Conservation (phyloP, 1,140 invertebrate species). For the Coptotermes formosanus region DNA sequence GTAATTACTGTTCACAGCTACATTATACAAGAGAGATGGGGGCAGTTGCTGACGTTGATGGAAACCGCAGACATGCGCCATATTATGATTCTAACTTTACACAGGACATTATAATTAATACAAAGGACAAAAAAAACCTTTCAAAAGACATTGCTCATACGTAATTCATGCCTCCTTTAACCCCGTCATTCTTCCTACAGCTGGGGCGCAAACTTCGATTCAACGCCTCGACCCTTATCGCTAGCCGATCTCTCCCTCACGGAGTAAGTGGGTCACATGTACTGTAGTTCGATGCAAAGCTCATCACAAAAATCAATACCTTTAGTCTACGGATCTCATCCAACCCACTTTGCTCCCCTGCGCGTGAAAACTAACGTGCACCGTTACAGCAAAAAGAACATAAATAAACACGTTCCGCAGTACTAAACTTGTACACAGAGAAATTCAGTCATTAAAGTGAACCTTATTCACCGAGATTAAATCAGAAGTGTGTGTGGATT, state of each 20-base stretch:
- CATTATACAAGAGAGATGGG: too few species aligned
- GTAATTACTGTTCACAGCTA: too few species aligned
- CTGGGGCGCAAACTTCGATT: background rate
- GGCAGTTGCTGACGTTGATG: too few species aligned
- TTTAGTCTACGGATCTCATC: background rate
- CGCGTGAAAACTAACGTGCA: background rate
- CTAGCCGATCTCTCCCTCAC: background rate
- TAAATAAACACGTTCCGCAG: too few species aligned
- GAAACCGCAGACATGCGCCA: too few species aligned
- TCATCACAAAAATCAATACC: conserved; percentile 12
- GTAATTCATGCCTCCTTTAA: background rate
- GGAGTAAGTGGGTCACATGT: background rate
- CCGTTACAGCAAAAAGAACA: too few species aligned
- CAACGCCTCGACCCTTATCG: background rate
- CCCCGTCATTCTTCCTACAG: background rate
- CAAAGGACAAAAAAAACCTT: background rate
- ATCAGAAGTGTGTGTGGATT: too few species aligned
- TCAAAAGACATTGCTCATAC: background rate
- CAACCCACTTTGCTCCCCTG: background rate
- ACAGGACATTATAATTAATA: too few species aligned
- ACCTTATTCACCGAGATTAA: too few species aligned
- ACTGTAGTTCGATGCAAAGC: background rate
- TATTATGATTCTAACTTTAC: too few species aligned
- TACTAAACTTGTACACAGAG: too few species aligned
- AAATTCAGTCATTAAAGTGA: too few species aligned